phyloP scores from a whole-genome alignment of 2,113 vertebrate species.

The Xenopus laevis region DNA sequence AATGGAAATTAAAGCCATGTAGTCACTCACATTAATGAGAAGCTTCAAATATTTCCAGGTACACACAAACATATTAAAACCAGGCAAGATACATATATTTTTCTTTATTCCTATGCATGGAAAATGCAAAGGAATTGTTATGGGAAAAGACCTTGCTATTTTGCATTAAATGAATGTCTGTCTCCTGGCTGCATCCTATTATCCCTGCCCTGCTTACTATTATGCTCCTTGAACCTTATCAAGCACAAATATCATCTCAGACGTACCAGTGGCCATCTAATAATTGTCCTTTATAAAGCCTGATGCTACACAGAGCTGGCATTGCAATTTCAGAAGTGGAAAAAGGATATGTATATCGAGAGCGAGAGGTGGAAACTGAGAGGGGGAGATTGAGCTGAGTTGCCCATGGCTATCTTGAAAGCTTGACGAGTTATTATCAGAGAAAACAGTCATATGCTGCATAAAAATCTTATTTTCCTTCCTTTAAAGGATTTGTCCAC shows the following conservation, averaged over 20 bases:
- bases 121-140: constrained; percentile 57
- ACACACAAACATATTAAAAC: constrained; percentile 59
- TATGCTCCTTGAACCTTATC: constrained; percentile 67
- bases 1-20: background rate
- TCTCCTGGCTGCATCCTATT: constrained; percentile 78
- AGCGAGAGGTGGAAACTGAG: constrained; percentile 42
- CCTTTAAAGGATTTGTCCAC: constrained; percentile 33
- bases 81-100: constrained; percentile 58
- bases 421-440: constrained; percentile 42
- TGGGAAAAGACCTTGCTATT: constrained; percentile 58
- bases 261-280: constrained; percentile 67
- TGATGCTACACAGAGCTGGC: constrained; percentile 79
- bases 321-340: constrained; percentile 73
- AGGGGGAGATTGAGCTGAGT: constrained; percentile 65
- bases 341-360: constrained; percentile 15
- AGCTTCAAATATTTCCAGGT: constrained; percentile 36
- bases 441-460: constrained; percentile 14
- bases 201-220: constrained; percentile 65
- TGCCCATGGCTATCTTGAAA: constrained; percentile 62
- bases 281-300: constrained; percentile 81
- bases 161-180: constrained; percentile 79
- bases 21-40: constrained; percentile 30
- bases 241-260: constrained; percentile 66
- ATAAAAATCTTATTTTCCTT: constrained; percentile 36
- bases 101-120: constrained; percentile 69